phyloP scores from a whole-genome alignment of 2,113 vertebrate species.

The Neodon shergylaensis region DNA sequence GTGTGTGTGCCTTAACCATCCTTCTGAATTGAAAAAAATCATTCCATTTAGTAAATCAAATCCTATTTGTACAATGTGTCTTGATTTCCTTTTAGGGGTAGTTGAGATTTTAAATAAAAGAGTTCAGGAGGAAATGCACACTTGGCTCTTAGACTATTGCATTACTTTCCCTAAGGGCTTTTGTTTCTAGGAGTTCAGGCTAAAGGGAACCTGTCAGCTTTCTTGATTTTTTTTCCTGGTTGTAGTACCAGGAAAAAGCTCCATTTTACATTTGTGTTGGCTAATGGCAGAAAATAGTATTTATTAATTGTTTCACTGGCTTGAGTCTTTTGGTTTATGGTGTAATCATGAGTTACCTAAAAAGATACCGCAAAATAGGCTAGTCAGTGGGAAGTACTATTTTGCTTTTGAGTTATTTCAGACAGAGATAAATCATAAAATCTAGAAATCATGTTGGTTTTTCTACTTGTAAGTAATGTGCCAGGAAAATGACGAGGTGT shows the following conservation, averaged over 20 bases:
- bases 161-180: slow-evolving; percentile 86
- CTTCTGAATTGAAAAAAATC: slow-evolving; percentile 54
- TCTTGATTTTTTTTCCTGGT: slow-evolving; percentile 63
- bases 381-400: slow-evolving; percentile 33
- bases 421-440: slow-evolving; percentile 52
- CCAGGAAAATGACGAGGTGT: slow-evolving; percentile 66
- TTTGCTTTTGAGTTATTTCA: slow-evolving; percentile 62
- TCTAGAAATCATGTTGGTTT: slow-evolving; percentile 67
- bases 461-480: slow-evolving; percentile 54
- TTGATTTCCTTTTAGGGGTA: slow-evolving; percentile 62
- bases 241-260: slow-evolving; percentile 68
- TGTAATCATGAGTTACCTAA: slow-evolving; percentile 65
- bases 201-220: slow-evolving; percentile 82
- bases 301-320: slow-evolving; percentile 80
- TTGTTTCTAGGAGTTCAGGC: slow-evolving; percentile 86
- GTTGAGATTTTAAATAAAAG: slow-evolving; percentile 71
- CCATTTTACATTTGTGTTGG: slow-evolving; percentile 75
- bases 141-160: slow-evolving; percentile 77
- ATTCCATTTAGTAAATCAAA: slow-evolving; percentile 60
- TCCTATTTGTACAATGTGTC: slow-evolving; percentile 39
- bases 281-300: slow-evolving; percentile 76
- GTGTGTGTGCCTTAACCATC: background rate
- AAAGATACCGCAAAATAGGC: slow-evolving; percentile 71
- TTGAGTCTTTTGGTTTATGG: slow-evolving; percentile 78
- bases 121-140: slow-evolving; percentile 71